Conservation (phyloP, 2,888 invertebrate genomes). For the Tenthredo mesomela region DNA sequence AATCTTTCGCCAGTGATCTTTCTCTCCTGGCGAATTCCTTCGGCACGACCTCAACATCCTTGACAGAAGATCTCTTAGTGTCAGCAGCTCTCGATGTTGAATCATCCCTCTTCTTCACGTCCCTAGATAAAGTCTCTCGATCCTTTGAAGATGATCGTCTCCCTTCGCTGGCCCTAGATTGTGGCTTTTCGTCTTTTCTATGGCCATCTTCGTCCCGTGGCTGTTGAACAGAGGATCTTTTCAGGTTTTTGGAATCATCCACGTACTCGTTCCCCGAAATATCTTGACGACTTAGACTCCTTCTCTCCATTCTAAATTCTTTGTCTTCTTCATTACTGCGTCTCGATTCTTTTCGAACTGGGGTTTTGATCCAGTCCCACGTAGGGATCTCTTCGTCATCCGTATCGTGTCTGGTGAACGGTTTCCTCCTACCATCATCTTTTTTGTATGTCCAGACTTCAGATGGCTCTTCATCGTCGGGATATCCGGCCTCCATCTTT, state of each 20-base stretch:
- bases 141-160: conserved; percentile 43
- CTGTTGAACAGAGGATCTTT: conserved; percentile 23
- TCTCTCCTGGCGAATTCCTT: conserved; percentile 26
- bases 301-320: conserved; percentile 55
- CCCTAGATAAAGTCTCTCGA: conserved; percentile 37
- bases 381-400: conserved; percentile 52
- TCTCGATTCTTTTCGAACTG: conserved; percentile 49
- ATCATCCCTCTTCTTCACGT: conserved; percentile 55
- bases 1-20: background rate
- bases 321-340: conserved; percentile 53
- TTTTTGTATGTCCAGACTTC: conserved; percentile 54
- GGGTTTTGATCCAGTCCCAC: conserved; percentile 52
- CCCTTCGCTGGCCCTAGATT: conserved; percentile 24
- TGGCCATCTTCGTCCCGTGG: conserved; percentile 15
- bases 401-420: conserved; percentile 56
- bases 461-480: conserved; percentile 57
- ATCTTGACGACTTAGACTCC: conserved; percentile 62
- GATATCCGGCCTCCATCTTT: conserved; percentile 42
- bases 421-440: conserved; percentile 45
- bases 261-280: conserved; percentile 58
- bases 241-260: conserved; percentile 49
- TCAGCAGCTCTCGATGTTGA: conserved; percentile 53
- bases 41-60: conserved; percentile 51
- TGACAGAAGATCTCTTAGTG: conserved; percentile 45
- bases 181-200: conserved; percentile 27